Conservation (phyloP, 2,113 vertebrate genomes). For the Elephantulus edwardii region DNA sequence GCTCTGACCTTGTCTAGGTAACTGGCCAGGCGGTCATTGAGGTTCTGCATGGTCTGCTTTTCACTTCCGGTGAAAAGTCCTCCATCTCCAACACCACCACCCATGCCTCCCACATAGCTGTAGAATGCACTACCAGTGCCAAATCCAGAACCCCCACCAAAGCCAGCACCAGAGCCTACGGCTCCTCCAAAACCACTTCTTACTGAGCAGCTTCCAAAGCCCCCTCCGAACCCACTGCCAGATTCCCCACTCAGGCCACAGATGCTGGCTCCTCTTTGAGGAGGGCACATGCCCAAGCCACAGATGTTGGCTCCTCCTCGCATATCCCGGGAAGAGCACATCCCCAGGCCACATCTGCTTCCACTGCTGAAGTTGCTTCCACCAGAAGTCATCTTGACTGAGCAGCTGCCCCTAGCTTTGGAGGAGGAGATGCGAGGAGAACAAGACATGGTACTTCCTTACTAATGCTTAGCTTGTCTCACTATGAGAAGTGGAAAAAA, state of each 20-base stretch:
- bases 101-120: slow-evolving; percentile 1
- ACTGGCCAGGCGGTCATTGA: slow-evolving; percentile 89
- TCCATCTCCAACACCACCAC: slow-evolving; percentile 45
- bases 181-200: not conserved
- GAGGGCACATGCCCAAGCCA: too few species aligned
- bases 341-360: slow-evolving; percentile 56
- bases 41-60: slow-evolving; percentile 88
- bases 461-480: not conserved
- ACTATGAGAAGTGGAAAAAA: not conserved
- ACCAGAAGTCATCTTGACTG: not conserved
- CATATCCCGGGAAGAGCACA: slow-evolving; percentile 48
- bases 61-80: slow-evolving; percentile 80
- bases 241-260: slow-evolving; percentile 47
- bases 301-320: slow-evolving; percentile 49
- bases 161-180: not conserved
- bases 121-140: slow-evolving; percentile 33
- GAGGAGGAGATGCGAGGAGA: slow-evolving; percentile 71
- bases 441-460: slow-evolving; percentile 56
- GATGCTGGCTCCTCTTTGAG: slow-evolving; percentile 51
- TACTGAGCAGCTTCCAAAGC: not conserved
- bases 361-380: slow-evolving; percentile 68
- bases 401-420: slow-evolving; percentile 63
- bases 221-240: slow-evolving; percentile 47
- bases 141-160: not conserved
- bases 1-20: slow-evolving; percentile 86